Evolutionary conservation across 2,888 invertebrate genomes (phyloP).

Genomic region (Neocrepidodera transversa): DNA sequence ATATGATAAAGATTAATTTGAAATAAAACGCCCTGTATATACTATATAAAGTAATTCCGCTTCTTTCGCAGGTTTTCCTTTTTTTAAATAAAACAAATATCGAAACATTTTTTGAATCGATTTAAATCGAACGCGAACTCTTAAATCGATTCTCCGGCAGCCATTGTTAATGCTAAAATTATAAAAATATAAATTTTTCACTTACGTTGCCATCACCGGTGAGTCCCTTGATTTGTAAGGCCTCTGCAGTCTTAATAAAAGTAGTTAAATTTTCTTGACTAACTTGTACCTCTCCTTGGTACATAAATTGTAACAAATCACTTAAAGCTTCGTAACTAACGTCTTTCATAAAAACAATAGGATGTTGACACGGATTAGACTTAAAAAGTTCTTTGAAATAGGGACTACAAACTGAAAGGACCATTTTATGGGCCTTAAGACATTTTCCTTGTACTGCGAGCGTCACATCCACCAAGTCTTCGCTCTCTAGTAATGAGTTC

Average conservation of each 20-base stretch:
- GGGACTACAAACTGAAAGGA: conserved; percentile 74
- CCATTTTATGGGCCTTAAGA: conserved; percentile 74
- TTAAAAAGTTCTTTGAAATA: conserved; percentile 75
- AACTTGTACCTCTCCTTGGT: conserved; percentile 66
- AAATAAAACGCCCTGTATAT: too few species aligned
- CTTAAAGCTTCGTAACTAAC: conserved; percentile 65
- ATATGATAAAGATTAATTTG: too few species aligned
- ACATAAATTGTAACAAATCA: conserved; percentile 67
- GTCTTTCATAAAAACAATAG: conserved; percentile 68
- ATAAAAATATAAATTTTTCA: conserved; percentile 22
- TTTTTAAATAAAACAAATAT: too few species aligned
- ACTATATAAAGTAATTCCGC: too few species aligned
- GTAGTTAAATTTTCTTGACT: conserved; percentile 57
- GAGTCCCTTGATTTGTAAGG: conserved; percentile 59
- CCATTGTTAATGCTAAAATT: not conserved
- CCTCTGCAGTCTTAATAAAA: conserved; percentile 60
- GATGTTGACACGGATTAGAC: conserved; percentile 72
- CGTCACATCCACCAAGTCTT: conserved; percentile 61
- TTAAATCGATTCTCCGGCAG: too few species aligned
- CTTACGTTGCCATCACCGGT: conserved; percentile 58
- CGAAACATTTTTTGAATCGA: too few species aligned
- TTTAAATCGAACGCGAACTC: too few species aligned
- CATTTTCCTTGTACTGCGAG: conserved; percentile 65
- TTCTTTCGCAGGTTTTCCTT: too few species aligned
- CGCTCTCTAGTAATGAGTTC: conserved; percentile 60